phyloP scores from a whole-genome alignment of 1,140 invertebrate genomes.

The Rhopalosiphum maidis region DNA sequence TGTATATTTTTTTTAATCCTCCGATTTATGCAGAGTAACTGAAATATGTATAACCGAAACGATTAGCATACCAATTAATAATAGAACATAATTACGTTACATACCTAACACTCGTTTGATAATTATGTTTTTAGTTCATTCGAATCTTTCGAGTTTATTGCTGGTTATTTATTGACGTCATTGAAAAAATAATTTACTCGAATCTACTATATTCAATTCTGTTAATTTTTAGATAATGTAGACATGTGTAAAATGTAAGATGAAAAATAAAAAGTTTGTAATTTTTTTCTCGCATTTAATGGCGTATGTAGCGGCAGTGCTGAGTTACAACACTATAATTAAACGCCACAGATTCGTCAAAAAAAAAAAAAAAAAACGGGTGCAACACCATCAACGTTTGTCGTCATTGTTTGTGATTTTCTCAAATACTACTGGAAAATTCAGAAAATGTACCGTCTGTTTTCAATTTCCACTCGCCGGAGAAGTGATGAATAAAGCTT shows the following conservation, averaged over 20 bases:
- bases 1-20: background rate
- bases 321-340: background rate
- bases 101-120: background rate
- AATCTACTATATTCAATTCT: background rate
- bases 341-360: background rate
- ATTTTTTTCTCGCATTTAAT: background rate
- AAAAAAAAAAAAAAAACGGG: background rate
- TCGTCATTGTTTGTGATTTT: background rate
- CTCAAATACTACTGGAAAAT: background rate
- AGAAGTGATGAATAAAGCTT: constrained; percentile 4
- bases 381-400: background rate
- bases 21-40: background rate
- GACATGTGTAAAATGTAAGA: background rate
- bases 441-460: background rate
- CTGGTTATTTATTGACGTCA: background rate
- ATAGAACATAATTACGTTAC: background rate
- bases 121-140: background rate
- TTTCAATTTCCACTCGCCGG: background rate
- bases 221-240: background rate
- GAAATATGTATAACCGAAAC: background rate
- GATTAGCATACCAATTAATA: background rate
- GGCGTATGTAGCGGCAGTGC: background rate
- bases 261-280: background rate
- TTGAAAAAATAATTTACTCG: background rate
- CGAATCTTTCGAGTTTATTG: background rate